Percentiles rank a stretch among this genome's conserved stretches.
Conservation (phyloP, 2,113 vertebrate species). For the Gymnocephalus cernua region DNA sequence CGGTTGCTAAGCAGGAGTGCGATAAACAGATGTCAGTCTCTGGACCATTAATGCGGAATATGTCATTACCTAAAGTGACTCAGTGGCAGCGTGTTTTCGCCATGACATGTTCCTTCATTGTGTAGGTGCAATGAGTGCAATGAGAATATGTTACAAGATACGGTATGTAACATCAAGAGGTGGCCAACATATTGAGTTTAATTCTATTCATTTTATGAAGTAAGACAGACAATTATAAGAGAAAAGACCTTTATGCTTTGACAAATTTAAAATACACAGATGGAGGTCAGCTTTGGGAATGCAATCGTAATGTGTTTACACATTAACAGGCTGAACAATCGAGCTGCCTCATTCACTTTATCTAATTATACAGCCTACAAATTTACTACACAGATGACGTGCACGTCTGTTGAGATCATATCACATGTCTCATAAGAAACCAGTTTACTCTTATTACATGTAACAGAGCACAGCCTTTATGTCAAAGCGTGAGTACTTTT, state of each 20-base stretch:
- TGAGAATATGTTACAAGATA: not conserved
- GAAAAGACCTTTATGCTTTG: not conserved
- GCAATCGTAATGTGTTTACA: not conserved
- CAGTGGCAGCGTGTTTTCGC: not conserved
- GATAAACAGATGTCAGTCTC: constrained; percentile 31
- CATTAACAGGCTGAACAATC: not conserved
- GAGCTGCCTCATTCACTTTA: not conserved
- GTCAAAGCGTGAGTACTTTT: not conserved
- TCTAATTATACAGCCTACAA: not conserved
- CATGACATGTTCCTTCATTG: not conserved
- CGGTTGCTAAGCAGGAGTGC: constrained; percentile 15
- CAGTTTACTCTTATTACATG: constrained; percentile 6
- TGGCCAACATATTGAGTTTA: not conserved
- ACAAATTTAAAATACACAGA: not conserved
- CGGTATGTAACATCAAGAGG: not conserved
- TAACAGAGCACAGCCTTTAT: not conserved
- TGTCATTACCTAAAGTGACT: constrained; percentile 1
- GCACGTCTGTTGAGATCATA: constrained; percentile 15
- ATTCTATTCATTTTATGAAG: not conserved
- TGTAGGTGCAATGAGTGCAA: not conserved
- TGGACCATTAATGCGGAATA: not conserved
- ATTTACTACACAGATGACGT: constrained; percentile 17
- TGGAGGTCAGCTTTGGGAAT: too few relatives aligned
- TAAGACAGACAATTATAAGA: not conserved
- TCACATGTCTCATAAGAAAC: constrained; percentile 13